Percentiles rank a stretch among this genome's conserved stretches.
phyloP scores from a whole-genome alignment of 1,140 invertebrate species.

The Plectrocnemia conspersa region DNA sequence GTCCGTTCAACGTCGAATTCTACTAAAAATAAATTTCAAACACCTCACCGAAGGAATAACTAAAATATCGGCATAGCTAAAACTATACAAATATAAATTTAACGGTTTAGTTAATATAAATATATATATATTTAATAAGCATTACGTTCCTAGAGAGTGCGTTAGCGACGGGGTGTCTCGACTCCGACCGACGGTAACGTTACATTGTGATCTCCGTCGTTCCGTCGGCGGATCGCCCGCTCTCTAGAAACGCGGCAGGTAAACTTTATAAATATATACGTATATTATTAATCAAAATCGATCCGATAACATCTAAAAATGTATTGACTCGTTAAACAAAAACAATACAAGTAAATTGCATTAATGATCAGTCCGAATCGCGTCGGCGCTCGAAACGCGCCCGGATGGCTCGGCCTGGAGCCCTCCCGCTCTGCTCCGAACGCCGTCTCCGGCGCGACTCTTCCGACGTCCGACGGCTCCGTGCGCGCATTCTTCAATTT shows the following conservation, averaged over 20 bases:
- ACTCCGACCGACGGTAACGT: conserved; percentile 19
- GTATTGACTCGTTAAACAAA: conserved; percentile 19
- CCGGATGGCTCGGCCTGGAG: conserved; percentile 16
- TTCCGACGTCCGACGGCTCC: conserved; percentile 13
- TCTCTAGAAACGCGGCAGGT: conserved; percentile 28
- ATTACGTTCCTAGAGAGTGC: conserved; percentile 24
- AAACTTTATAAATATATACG: conserved; percentile 15
- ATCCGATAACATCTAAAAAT: conserved; percentile 20
- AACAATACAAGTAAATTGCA: conserved; percentile 21
- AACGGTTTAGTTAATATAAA: conserved; percentile 29
- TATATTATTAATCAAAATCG: conserved; percentile 21
- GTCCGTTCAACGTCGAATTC: conserved; percentile 25
- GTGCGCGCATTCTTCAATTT: conserved; percentile 17
- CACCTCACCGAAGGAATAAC: conserved; percentile 31
- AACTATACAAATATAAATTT: conserved; percentile 35
- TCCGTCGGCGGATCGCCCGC: conserved; percentile 22
- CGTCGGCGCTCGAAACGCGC: neutral
- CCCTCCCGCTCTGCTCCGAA: neutral
- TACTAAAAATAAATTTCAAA: conserved; percentile 26
- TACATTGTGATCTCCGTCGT: conserved; percentile 15
- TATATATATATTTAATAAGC: conserved; percentile 24
- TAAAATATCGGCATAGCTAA: conserved; percentile 34
- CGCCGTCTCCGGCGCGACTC: conserved; percentile 13
- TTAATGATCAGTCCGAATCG: conserved; percentile 22
- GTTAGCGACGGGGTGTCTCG: conserved; percentile 6